Conservation (phyloP, 2,888 invertebrate species). For the Chrysolina haemoptera region DNA sequence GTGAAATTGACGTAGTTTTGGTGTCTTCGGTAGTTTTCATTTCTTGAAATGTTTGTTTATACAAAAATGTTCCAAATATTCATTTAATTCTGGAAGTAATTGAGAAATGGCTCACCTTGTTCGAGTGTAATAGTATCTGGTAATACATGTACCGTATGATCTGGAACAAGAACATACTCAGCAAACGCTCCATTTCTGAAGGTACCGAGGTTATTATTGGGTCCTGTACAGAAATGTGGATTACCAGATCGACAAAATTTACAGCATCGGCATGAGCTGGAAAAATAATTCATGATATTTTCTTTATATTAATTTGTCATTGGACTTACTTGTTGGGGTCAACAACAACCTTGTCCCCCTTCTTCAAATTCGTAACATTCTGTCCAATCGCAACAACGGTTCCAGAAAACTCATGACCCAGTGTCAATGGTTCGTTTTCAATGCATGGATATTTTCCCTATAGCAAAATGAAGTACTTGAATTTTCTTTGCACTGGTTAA, state of each 20-base stretch:
- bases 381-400: constrained; percentile 74
- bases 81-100: too few relatives aligned
- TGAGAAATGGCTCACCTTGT: constrained; percentile 70
- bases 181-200: constrained; percentile 81
- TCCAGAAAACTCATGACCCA: constrained; percentile 82
- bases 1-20: too few relatives aligned
- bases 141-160: constrained; percentile 75
- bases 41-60: too few relatives aligned
- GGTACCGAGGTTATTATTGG: constrained; percentile 77
- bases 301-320: not conserved
- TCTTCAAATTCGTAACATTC: constrained; percentile 73
- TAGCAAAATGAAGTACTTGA: constrained; percentile 10
- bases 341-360: constrained; percentile 78
- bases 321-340: constrained; percentile 77
- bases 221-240: constrained; percentile 78
- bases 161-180: constrained; percentile 75
- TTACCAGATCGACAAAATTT: constrained; percentile 75
- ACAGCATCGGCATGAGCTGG: constrained; percentile 76
- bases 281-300: not conserved
- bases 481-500: too few relatives aligned
- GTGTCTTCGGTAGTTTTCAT: too few relatives aligned
- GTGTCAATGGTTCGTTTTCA: constrained; percentile 71
- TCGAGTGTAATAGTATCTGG: constrained; percentile 74
- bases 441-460: constrained; percentile 79
- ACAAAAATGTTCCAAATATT: too few relatives aligned